Conservation (phyloP, 2,113 vertebrate species). For the Pelvicachromis taeniatus region DNA sequence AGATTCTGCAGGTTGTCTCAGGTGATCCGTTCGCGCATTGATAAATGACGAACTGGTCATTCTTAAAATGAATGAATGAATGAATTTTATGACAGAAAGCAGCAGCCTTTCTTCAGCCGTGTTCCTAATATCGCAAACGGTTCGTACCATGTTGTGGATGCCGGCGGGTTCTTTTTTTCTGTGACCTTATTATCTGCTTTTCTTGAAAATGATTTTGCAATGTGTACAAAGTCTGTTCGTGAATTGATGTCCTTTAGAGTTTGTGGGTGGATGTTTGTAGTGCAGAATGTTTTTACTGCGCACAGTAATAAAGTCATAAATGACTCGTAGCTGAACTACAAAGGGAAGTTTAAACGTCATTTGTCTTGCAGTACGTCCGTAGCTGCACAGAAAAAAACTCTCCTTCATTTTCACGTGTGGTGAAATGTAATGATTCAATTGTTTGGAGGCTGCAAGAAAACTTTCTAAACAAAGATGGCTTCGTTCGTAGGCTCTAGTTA, state of each 20-base stretch:
- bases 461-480: background rate
- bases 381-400: background rate
- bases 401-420: background rate
- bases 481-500: background rate
- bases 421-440: background rate
- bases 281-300: background rate
- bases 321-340: background rate
- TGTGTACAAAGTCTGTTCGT: background rate
- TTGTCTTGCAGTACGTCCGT: background rate
- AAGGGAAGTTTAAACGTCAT: background rate
- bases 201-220: background rate
- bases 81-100: background rate
- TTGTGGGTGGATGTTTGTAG: background rate
- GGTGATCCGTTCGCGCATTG: background rate
- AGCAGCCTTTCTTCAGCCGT: background rate
- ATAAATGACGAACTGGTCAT: background rate
- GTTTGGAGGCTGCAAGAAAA: background rate
- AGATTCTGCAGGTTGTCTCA: background rate
- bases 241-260: background rate
- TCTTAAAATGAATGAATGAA: background rate
- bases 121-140: background rate
- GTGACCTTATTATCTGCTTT: background rate
- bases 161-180: background rate
- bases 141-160: background rate
- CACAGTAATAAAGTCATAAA: background rate